Evolutionary conservation across 1,140 invertebrate species (phyloP).

Genomic region (Thaumetopoea pityocampa): DNA sequence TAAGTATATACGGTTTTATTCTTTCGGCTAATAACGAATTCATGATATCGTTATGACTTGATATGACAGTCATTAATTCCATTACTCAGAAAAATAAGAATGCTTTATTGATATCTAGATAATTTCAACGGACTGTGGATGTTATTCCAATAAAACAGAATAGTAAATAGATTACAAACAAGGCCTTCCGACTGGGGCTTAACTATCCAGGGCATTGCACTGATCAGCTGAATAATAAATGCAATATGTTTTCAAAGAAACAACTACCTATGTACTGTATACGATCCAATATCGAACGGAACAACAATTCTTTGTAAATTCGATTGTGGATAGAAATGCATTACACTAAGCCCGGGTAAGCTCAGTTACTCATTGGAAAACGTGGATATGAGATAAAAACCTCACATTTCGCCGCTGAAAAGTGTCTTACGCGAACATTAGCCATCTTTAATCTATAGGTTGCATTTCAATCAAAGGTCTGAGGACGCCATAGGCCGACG

Average conservation of each 20-base stretch:
- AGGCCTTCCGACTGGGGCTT: slow-evolving; percentile 3
- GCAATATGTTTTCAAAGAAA: slow-evolving; percentile 20
- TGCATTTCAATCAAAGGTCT: slow-evolving; percentile 62
- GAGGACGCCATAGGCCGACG: slow-evolving; percentile 65
- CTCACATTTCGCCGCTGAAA: slow-evolving; percentile 20
- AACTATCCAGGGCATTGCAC: slow-evolving; percentile 13
- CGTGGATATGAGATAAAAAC: slow-evolving; percentile 46
- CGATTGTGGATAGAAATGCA: slow-evolving; percentile 52
- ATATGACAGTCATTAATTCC: no score
- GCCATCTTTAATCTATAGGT: slow-evolving; percentile 36
- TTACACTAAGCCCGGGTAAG: slow-evolving; percentile 26
- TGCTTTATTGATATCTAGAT: slow-evolving; percentile 7
- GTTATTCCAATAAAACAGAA: slow-evolving; percentile 14
- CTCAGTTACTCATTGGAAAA: slow-evolving; percentile 32
- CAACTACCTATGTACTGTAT: slow-evolving; percentile 30
- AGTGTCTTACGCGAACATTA: slow-evolving; percentile 18
- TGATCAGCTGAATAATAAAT: slow-evolving; percentile 14
- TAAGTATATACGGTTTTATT: no score
- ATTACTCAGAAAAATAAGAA: no score
- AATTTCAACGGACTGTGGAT: slow-evolving; percentile 8
- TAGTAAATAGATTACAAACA: slow-evolving; percentile 14
- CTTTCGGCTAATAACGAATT: no score
- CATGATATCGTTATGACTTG: no score
- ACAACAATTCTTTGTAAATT: slow-evolving; percentile 51
- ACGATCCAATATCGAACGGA: slow-evolving; percentile 39